Conservation (phyloP, 1,140 invertebrate species). For the Thalassaphorura encarpata region DNA sequence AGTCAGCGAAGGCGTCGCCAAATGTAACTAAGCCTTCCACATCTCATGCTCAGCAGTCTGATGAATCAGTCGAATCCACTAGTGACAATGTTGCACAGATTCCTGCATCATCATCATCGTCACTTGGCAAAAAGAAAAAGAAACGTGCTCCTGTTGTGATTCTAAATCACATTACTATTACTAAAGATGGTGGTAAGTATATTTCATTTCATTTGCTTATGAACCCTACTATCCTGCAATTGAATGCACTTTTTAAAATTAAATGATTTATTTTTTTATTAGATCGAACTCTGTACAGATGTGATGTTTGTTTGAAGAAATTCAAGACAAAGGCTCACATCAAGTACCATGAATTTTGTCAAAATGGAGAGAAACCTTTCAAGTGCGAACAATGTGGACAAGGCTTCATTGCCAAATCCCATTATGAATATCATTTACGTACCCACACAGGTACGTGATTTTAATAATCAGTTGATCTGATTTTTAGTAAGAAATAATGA, state of each 20-base stretch:
- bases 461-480: neutral
- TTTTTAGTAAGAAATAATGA: neutral
- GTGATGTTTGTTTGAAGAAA: conserved; percentile 44
- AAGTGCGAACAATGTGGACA: conserved; percentile 33
- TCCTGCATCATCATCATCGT: too few relatives aligned
- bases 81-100: neutral
- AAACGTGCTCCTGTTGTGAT: conserved; percentile 27
- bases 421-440: conserved; percentile 32
- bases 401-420: conserved; percentile 33
- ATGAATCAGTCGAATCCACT: too few relatives aligned
- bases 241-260: too few relatives aligned
- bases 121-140: conserved; percentile 27
- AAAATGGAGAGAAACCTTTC: conserved; percentile 30
- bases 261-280: neutral
- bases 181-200: too few relatives aligned
- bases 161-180: conserved; percentile 27
- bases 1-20: too few relatives aligned
- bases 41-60: too few relatives aligned
- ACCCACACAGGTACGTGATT: conserved; percentile 45
- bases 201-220: too few relatives aligned
- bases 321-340: conserved; percentile 46
- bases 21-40: too few relatives aligned
- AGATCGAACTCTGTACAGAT: conserved; percentile 36
- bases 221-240: too few relatives aligned
- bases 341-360: conserved; percentile 34